These are phyloP conservation scores for Mystacornis crossleyi DNA, from an alignment of 2,113 vertebrate genomes.

Conservation along the genomic window DNA sequence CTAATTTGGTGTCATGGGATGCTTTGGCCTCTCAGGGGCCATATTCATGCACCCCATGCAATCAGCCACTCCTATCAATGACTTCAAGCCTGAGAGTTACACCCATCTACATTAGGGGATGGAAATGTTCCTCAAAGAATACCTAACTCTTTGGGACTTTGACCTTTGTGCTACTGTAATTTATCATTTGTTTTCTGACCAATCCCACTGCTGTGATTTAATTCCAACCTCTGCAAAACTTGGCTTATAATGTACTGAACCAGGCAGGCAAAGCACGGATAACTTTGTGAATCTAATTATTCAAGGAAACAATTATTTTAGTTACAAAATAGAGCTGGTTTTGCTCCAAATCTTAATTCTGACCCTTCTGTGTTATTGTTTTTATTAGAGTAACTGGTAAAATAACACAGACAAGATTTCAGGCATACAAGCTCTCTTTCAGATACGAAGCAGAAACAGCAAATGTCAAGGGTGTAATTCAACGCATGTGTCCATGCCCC, in stretches of 20 bases:
- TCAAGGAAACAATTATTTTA: conserved; percentile 12
- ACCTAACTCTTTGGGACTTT: neutral
- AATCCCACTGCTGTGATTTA: neutral
- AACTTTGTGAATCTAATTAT: neutral
- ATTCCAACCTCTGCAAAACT: neutral
- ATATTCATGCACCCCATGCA: conserved; percentile 13
- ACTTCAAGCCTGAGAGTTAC: conserved; percentile 27
- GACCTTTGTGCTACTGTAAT: conserved; percentile 7
- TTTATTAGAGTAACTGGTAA: neutral
- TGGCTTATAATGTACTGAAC: neutral
- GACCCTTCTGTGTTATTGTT: neutral
- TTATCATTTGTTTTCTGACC: conserved; percentile 9
- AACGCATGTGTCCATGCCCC: neutral
- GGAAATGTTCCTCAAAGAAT: conserved; percentile 12
- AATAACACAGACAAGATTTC: neutral
- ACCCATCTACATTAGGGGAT: conserved; percentile 15
- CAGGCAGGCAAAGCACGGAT: neutral
- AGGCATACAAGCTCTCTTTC: neutral
- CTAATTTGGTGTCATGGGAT: neutral
- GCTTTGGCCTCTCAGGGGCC: neutral
- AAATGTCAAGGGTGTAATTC: neutral
- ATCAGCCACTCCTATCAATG: neutral
- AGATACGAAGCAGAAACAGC: neutral
- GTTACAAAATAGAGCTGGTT: neutral
- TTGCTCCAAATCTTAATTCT: neutral